Percentiles rank a stretch among this genome's conserved stretches.
These are phyloP conservation scores for Sebastes trivittatus DNA, from an alignment of 2,797 vertebrate species.

Conservation along the genomic window DNA sequence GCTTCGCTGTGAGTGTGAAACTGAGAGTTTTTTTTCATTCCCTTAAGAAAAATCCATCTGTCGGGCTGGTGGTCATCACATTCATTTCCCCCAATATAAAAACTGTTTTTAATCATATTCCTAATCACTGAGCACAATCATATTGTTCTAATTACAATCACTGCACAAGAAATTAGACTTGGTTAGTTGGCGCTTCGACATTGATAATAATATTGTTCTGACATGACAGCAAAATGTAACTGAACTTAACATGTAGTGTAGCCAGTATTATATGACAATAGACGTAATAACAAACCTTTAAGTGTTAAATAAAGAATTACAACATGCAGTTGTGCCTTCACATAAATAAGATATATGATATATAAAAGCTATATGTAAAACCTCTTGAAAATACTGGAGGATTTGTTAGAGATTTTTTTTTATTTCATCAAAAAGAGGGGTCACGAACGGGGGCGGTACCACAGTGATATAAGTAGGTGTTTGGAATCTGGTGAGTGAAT, in stretches of 20 bases:
- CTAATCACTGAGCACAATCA: neutral
- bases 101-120: neutral
- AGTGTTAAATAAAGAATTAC: neutral
- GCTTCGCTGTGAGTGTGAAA: conserved; percentile 57
- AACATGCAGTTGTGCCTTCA: neutral
- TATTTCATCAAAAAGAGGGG: neutral
- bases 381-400: neutral
- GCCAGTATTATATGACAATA: neutral
- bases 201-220: neutral
- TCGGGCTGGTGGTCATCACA: conserved; percentile 27
- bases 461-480: neutral
- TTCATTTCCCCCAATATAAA: neutral
- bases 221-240: neutral
- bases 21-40: conserved; percentile 19
- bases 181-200: neutral
- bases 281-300: neutral
- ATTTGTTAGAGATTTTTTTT: neutral
- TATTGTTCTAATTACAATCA: neutral
- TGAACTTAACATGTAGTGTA: neutral
- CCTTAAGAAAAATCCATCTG: conserved; percentile 55
- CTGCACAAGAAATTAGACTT: neutral
- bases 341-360: neutral
- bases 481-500: neutral
- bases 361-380: neutral
- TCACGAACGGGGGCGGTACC: neutral